Evolutionary conservation across 2,113 vertebrate genomes (phyloP), one percentile per base, ranked within the genome.

Genomic region (Oreochromis aureus): DNA sequence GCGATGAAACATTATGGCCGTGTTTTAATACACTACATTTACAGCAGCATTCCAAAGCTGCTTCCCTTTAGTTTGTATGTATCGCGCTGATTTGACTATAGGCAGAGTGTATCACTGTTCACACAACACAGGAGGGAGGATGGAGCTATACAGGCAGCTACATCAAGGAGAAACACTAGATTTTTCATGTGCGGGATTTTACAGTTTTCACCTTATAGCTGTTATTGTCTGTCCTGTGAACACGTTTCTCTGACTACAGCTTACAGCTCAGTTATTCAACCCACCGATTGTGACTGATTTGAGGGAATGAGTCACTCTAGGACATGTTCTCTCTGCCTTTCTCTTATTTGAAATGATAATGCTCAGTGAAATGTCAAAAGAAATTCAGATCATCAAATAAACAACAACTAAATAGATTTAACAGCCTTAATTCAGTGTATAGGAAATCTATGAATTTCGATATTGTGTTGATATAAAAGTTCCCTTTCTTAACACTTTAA

Each of bases 1-100:
- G 84, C 55, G 63, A 95, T 94, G 89, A 93, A 94, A 94, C 94
- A 94, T 95, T 94, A 93, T 95, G 95, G 86, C 83, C 48, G 87
- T 87, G 91, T 89, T 95, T 94, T 94, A 93, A 92, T 93, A 22
- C 90, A 79, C 56, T 22, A 71, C 84, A 89, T 88, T 91, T 86
- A 88, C 87, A 89, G 83, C 85, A 73, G 89, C 93, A 94, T 96
- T 95, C 94, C 94, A 92, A 89, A 91, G 91, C 90, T 92, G 86
- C 91, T 89, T 90, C 85, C 58, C 66, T 16, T 89, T 59, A 88
- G 83, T 82, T 89, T 69, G 83, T 78, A 84, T 63, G 83, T 59
- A 81, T 88, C 85, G 76, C 56, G 32, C 76, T 88, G 80, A 92
- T 90, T 86, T 90, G 89, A 82, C 78, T 34, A 22, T 6, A 30